phyloP scores from a whole-genome alignment of 2,113 vertebrate genomes.

The Cavia aperea region DNA sequence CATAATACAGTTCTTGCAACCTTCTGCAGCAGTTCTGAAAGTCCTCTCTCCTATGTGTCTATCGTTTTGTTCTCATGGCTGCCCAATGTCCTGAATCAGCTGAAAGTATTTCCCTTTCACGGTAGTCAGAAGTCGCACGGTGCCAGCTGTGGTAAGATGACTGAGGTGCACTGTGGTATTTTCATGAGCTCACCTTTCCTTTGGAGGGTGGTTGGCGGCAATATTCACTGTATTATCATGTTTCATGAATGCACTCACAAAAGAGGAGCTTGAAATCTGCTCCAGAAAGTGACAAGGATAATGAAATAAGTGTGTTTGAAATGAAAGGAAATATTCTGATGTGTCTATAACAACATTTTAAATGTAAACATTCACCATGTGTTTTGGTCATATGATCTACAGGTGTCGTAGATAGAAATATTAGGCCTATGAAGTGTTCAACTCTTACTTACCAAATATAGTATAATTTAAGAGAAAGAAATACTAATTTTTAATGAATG shows the following conservation, averaged over 20 bases:
- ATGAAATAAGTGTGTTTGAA: background rate
- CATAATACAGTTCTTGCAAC: background rate
- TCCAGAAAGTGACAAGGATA: background rate
- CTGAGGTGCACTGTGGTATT: fast-evolving
- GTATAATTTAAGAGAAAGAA: background rate
- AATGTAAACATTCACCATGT: background rate
- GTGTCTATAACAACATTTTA: too few relatives aligned
- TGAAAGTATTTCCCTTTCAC: background rate
- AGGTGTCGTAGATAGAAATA: background rate
- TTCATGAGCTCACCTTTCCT: background rate
- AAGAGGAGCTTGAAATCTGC: background rate
- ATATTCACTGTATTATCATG: background rate
- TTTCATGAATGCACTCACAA: background rate
- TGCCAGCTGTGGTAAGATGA: background rate
- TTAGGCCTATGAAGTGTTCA: background rate
- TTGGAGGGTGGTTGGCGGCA: background rate
- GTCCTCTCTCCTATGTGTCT: background rate
- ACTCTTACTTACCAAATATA: background rate
- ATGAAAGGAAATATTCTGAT: background rate
- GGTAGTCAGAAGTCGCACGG: background rate
- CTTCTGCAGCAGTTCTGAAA: background rate
- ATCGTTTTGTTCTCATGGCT: too few relatives aligned
- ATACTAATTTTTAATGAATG: background rate
- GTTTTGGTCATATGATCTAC: background rate
- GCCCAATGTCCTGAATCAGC: background rate